phyloP scores from a whole-genome alignment of 2,113 vertebrate genomes.

The Mohoua ochrocephala region DNA sequence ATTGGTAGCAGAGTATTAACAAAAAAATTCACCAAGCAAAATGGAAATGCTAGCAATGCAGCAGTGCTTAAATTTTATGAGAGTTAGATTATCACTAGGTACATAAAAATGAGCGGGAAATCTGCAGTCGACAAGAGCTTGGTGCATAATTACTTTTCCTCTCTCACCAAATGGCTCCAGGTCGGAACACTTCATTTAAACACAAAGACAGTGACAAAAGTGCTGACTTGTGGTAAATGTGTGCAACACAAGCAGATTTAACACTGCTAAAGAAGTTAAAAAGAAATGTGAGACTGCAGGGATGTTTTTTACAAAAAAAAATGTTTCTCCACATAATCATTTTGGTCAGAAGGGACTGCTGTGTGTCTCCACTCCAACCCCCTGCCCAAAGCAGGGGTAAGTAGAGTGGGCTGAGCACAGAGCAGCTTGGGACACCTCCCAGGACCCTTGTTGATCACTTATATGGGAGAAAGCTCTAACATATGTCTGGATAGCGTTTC shows the following conservation, averaged over 20 bases:
- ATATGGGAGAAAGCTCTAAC: accelerated
- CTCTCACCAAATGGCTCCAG: conserved; percentile 41
- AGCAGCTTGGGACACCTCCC: background rate
- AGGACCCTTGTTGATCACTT: accelerated
- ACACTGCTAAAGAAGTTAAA: background rate
- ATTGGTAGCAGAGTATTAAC: conserved; percentile 29
- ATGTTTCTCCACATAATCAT: background rate
- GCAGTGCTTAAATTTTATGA: conserved; percentile 66
- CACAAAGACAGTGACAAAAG: conserved; percentile 57
- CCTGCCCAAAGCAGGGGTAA: background rate
- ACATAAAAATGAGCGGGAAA: conserved; percentile 61
- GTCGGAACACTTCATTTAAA: conserved; percentile 45
- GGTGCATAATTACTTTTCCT: conserved; percentile 48
- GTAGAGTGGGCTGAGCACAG: background rate
- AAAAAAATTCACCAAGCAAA: conserved; percentile 50
- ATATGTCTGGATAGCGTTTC: background rate
- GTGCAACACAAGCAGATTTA: conserved; percentile 11
- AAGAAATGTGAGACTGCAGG: background rate
- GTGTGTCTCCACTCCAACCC: background rate
- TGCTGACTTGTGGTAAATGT: conserved; percentile 29
- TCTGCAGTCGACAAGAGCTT: conserved; percentile 42
- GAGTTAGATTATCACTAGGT: conserved; percentile 64
- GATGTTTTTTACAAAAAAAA: background rate
- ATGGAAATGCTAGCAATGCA: conserved; percentile 60
- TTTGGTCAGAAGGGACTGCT: background rate